phyloP scores from a whole-genome alignment of 2,888 invertebrate genomes.

The Dichetophora obliterata region DNA sequence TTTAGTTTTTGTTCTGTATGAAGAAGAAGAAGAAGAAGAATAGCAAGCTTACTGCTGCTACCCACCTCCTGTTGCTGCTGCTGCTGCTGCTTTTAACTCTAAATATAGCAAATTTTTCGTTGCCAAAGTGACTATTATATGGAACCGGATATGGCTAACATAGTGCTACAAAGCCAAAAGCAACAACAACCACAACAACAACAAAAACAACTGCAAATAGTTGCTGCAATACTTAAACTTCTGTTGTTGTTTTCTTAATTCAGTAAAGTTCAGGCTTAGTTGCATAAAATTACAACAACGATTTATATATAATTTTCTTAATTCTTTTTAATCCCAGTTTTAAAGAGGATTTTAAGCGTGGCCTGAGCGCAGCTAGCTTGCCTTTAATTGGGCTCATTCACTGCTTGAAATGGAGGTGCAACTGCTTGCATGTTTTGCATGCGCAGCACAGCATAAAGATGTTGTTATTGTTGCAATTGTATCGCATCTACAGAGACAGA shows the following conservation, averaged over 20 bases:
- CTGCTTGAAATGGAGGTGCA: too few relatives aligned
- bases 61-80: not conserved
- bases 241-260: constrained; percentile 42
- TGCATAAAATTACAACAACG: too few relatives aligned
- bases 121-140: constrained; percentile 50
- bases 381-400: constrained; percentile 25
- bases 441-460: constrained; percentile 60
- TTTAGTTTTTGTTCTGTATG: not conserved
- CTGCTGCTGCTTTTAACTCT: not conserved
- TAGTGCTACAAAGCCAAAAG: constrained; percentile 13
- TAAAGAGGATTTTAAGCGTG: too few relatives aligned
- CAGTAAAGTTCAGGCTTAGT: constrained; percentile 15
- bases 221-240: constrained; percentile 59
- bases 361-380: not conserved
- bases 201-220: constrained; percentile 34
- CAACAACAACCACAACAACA: constrained; percentile 35
- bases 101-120: constrained; percentile 31
- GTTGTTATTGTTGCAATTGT: constrained; percentile 25
- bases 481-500: not conserved
- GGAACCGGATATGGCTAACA: constrained; percentile 66
- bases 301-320: too few relatives aligned
- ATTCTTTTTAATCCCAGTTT: too few relatives aligned
- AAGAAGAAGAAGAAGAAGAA: too few relatives aligned
- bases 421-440: constrained; percentile 61
- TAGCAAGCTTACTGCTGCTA: too few relatives aligned